Evolutionary conservation across 2,113 vertebrate species (phyloP), one percentile per base, ranked within the genome.

Genomic region (Oceanodroma tethys): DNA sequence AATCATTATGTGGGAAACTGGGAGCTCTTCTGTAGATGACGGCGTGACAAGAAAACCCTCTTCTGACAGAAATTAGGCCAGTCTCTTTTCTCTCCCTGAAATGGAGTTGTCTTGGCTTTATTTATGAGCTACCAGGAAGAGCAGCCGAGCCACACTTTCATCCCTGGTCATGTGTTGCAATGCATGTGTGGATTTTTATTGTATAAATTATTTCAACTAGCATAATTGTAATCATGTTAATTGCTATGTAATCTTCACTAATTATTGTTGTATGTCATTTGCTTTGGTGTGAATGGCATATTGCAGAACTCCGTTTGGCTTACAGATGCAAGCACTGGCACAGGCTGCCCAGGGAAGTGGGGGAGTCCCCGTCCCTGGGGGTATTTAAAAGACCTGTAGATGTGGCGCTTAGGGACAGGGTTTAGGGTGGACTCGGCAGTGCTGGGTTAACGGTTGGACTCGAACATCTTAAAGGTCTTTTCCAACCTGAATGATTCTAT

Each of bases 191-290:
- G 97, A 96, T 96, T 97, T 97, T 98, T 98, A 98, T 97, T 96
- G 96, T 98, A 97, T 91, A 96, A 98, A 97, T 97, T 82, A 91
- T 97, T 98, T 98, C 97, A 95, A 91, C 97, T 93, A 96, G 94
- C 97, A 95, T 97, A 98, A 98, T 97, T 96, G 96, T 97, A 96
- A 94, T 98, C 97, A 98, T 97, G 97, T 97, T 98, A 98, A 98
- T 98, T 98, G 98, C 98, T 97, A 62, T 98, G 97, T 97, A 98
- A 98, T 98, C 97, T 97, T 92, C 62, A 4, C 97, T 98, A 98
- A 98, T 98, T 98, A 97, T 97, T 98, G 98, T 98, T 98, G 98
- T 98, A 88, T 98, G 97, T 98, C 98, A 98, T 98, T 98, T 98
- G 97, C 98, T 96, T 95, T 97, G 97, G 97, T 97, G 95, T 95